phyloP scores from a whole-genome alignment of 2,888 invertebrate genomes.

The Prosopocoilus inquinatus region DNA sequence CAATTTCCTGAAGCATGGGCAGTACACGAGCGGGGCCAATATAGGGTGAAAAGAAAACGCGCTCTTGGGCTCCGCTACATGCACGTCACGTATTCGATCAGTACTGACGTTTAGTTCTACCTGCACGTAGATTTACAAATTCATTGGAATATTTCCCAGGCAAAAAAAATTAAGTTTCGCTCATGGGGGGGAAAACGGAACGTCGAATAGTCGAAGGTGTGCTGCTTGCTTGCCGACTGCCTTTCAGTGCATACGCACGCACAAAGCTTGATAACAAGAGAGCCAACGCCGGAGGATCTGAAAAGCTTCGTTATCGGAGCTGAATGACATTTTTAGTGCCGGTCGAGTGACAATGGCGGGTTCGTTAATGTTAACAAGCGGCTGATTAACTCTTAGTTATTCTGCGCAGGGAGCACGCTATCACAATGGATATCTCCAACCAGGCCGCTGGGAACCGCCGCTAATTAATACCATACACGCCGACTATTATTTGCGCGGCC shows the following conservation, averaged over 20 bases:
- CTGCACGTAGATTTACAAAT: conserved; percentile 1
- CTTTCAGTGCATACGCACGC: conserved; percentile 30
- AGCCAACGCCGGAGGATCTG: conserved; percentile 19
- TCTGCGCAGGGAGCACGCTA: conserved; percentile 29
- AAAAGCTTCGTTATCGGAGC: conserved; percentile 45
- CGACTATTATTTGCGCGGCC: conserved; percentile 22
- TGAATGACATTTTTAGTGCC: conserved; percentile 45
- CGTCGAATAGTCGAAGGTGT: neutral
- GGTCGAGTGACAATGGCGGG: conserved; percentile 42
- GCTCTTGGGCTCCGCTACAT: conserved; percentile 10
- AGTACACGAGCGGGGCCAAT: conserved; percentile 26
- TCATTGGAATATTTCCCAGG: too few relatives aligned
- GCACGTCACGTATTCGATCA: conserved; percentile 30
- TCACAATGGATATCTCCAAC: conserved; percentile 28
- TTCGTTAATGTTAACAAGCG: conserved; percentile 50
- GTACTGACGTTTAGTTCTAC: conserved; percentile 18
- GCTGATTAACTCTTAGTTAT: conserved; percentile 46
- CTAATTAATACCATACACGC: conserved; percentile 25
- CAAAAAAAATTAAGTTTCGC: too few relatives aligned
- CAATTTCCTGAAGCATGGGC: conserved; percentile 39
- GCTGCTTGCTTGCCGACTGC: neutral
- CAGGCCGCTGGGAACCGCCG: conserved; percentile 28
- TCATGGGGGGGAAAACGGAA: too few relatives aligned
- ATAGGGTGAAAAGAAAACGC: neutral
- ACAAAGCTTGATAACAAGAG: conserved; percentile 22